Evolutionary conservation across 2,888 invertebrate species (phyloP), one percentile per base, ranked within the genome.

Genomic region (Lasioglossum leucozonium): DNA sequence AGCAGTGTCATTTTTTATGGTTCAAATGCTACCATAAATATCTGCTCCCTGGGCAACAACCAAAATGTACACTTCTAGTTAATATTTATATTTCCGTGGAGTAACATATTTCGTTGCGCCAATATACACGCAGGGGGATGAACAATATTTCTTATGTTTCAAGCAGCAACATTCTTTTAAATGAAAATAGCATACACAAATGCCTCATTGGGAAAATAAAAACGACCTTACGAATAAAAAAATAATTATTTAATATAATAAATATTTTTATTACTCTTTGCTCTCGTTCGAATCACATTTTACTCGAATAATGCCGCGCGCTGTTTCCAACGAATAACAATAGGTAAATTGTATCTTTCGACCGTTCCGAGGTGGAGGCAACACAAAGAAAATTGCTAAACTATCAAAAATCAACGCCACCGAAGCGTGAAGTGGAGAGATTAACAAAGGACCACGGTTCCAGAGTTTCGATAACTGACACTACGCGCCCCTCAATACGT

Each of bases 401-500:
- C 65, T 67, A 67, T 62, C 37, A 67, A 67, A 67, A 67, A 67
- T 67, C 65, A 37, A 34, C 34, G 22, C 18, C 26, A 55, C 8
- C n/a, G 42, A 30, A 42, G 40, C 42, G 42, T 42, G 42, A 72
- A 42, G 65, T 34, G 65, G 34, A 67, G 34, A 67, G 65, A 67
- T 67, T 67, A 67, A 67, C 65, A 34, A 67, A 37, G 65, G 37
- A 67, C 65, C 34, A 34, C 65, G 30, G 34, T 22, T 34, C 37
- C 65, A 34, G 65, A 11, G 65, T 37, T 67, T 67, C 22, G 65
- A 67, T 67, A 67, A 67, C 65, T 67, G 65, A 67, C 34, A 67
- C 34, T 8, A 22, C 65, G 65, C 71, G 40, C 10, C 69, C 34
- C 69, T 37, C 71, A 13, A 47, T 72, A 42, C 71, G 40, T 71